Evolutionary conservation across 1,140 invertebrate genomes (phyloP).

Genomic region (Bradysia coprophila): DNA sequence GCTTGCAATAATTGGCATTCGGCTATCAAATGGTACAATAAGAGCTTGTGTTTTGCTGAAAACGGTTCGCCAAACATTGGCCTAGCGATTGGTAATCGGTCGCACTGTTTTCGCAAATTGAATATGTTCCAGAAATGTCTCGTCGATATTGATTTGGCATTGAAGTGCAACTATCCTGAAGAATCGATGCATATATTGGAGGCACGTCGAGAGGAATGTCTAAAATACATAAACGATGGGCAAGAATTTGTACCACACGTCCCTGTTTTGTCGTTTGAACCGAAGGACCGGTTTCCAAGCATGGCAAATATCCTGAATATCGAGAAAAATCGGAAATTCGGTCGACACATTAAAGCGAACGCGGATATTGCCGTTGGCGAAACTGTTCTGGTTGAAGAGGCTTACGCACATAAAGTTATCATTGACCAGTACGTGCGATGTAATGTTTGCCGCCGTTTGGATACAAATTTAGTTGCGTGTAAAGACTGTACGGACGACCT

Average conservation of each 20-base stretch:
- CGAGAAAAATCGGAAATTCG: conserved; percentile 31
- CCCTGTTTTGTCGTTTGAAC: conserved; percentile 21
- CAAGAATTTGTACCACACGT: conserved; percentile 14
- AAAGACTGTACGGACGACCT: conserved; percentile 36
- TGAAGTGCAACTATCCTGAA: conserved; percentile 28
- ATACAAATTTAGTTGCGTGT: conserved; percentile 45
- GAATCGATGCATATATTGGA: conserved; percentile 30
- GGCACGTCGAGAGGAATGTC: conserved; percentile 28
- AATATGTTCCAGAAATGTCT: conserved; percentile 39
- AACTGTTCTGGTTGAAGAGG: conserved; percentile 57
- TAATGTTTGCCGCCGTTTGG: conserved; percentile 51
- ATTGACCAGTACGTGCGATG: conserved; percentile 49
- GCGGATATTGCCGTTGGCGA: conserved; percentile 52
- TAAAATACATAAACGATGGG: conserved; percentile 15
- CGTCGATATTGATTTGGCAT: conserved; percentile 30
- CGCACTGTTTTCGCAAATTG: conserved; percentile 40
- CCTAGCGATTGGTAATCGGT: conserved; percentile 53
- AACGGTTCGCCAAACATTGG: conserved; percentile 30
- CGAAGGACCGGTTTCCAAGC: conserved; percentile 28
- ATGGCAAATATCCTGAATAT: conserved; percentile 38
- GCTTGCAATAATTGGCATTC: conserved; percentile 9
- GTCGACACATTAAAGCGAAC: conserved; percentile 41
- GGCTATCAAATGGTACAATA: conserved; percentile 37
- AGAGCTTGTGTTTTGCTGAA: conserved; percentile 35
- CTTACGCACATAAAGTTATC: conserved; percentile 49